Conservation (phyloP, 2,888 invertebrate species). For the Dryadula phaetusa region DNA sequence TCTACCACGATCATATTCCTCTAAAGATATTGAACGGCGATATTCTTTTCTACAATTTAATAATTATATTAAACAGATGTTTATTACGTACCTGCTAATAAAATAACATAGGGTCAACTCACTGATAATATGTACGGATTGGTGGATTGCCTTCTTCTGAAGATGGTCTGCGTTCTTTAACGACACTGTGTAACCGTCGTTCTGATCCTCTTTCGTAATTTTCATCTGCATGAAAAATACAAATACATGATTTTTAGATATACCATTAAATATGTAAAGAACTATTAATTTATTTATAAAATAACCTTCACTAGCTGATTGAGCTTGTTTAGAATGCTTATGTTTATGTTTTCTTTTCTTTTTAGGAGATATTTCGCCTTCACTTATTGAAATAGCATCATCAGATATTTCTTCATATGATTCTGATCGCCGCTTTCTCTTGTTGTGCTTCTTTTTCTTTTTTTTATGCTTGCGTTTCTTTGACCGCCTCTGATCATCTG, state of each 20-base stretch:
- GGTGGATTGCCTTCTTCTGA: conserved; percentile 68
- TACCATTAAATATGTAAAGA: conserved; percentile 3
- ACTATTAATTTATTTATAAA: conserved; percentile 5
- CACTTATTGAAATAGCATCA: conserved; percentile 66
- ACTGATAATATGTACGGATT: conserved; percentile 76
- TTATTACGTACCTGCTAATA: no score
- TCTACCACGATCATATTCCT: conserved; percentile 66
- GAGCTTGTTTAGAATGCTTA: conserved; percentile 66
- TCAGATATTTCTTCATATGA: conserved; percentile 62
- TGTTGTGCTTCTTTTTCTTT: conserved; percentile 80
- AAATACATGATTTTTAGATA: neutral
- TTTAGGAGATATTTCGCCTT: conserved; percentile 72
- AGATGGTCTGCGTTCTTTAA: conserved; percentile 69
- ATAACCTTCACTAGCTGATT: conserved; percentile 64
- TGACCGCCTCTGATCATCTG: conserved; percentile 68
- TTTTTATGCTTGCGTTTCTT: conserved; percentile 82
- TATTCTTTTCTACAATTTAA: conserved; percentile 64
- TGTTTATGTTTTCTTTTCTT: conserved; percentile 78
- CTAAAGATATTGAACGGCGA: conserved; percentile 61
- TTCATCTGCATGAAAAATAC: conserved; percentile 50
- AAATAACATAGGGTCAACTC: no score
- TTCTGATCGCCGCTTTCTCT: conserved; percentile 72
- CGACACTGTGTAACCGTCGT: conserved; percentile 73
- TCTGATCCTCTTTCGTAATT: conserved; percentile 54
- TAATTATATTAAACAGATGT: neutral